Conservation (phyloP, 2,888 invertebrate genomes). For the Napeogenes sylphis region DNA sequence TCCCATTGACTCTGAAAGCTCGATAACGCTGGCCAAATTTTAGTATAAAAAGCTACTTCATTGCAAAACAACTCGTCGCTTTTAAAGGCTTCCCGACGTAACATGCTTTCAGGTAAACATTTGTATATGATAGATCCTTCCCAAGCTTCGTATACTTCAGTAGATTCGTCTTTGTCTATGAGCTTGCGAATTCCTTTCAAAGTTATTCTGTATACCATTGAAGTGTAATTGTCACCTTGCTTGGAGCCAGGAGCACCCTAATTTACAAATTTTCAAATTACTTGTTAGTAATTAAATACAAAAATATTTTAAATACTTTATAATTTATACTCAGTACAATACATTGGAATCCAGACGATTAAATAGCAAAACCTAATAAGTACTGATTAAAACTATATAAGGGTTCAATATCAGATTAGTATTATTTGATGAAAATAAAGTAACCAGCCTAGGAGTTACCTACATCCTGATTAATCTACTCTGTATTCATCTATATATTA, state of each 20-base stretch:
- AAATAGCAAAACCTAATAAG: no score
- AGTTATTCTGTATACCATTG: conserved; percentile 82
- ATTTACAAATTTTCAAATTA: not conserved
- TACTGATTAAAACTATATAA: no score
- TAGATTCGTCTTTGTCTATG: conserved; percentile 47
- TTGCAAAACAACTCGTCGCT: conserved; percentile 84
- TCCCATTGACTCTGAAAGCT: conserved; percentile 75
- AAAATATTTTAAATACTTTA: no score
- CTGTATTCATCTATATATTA: no score
- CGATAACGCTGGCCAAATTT: conserved; percentile 81
- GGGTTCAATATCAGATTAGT: no score
- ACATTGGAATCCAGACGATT: no score
- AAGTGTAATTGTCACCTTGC: conserved; percentile 86
- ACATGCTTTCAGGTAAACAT: conserved; percentile 81
- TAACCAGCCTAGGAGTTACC: no score
- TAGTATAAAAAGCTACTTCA: conserved; percentile 84
- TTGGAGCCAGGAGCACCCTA: conserved; percentile 84
- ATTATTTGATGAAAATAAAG: no score
- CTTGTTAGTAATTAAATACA: no score
- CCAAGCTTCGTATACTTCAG: conserved; percentile 74
- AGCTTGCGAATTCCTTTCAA: conserved; percentile 72
- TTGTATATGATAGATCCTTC: conserved; percentile 83
- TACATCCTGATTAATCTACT: no score
- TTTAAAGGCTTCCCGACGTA: conserved; percentile 82
- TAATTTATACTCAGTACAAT: no score